These are phyloP conservation scores for Chiroxiphia lanceolata DNA, from an alignment of 2,797 vertebrate genomes.

Conservation along the genomic window DNA sequence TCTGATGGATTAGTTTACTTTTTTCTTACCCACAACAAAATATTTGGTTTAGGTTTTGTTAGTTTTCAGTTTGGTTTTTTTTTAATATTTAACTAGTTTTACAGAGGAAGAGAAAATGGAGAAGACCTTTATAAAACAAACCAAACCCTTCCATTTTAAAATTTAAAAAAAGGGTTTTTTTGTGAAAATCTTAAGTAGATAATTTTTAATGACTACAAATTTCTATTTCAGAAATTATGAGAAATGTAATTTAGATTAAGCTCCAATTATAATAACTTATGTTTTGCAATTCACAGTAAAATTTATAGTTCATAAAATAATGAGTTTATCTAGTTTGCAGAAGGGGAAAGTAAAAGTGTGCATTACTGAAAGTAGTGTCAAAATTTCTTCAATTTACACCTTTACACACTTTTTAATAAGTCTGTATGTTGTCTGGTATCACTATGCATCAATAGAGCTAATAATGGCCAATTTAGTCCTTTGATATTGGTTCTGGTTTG, in stretches of 20 bases:
- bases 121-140: background rate
- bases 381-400: background rate
- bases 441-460: background rate
- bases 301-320: background rate
- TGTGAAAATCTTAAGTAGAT: background rate
- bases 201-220: background rate
- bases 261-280: background rate
- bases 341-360: background rate
- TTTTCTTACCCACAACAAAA: background rate
- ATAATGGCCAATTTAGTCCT: background rate
- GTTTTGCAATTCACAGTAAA: background rate
- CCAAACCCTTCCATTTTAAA: fast-evolving
- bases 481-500: background rate
- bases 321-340: background rate
- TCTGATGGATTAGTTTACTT: background rate
- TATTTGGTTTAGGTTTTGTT: background rate
- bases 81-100: background rate
- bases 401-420: background rate
- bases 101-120: background rate
- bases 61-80: background rate
- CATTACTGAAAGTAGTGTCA: background rate
- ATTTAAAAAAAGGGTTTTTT: background rate
- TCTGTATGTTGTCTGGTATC: background rate
- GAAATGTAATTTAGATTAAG: background rate
- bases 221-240: background rate